Evolutionary conservation across 2,113 vertebrate species (phyloP).

Genomic region (Dicentrarchus labrax): DNA sequence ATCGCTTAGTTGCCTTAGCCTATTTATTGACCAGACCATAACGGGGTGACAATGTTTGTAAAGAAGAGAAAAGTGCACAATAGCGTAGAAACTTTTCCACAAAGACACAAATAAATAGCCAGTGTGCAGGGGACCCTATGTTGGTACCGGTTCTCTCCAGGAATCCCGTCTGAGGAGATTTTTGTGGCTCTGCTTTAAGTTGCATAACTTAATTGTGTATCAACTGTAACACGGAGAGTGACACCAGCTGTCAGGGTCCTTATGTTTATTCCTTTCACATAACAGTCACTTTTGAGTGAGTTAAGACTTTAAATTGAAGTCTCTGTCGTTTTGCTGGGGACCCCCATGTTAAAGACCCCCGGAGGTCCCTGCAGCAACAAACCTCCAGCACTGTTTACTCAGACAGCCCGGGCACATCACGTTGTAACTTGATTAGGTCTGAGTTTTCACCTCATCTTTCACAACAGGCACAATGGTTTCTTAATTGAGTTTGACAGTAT

Average conservation of each 20-base stretch:
- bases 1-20: conserved; percentile 21
- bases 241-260: background rate
- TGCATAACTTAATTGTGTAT: conserved; percentile 10
- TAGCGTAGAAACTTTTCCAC: background rate
- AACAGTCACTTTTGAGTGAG: background rate
- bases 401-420: background rate
- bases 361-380: conserved; percentile 5
- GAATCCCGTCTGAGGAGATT: conserved; percentile 19
- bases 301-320: background rate
- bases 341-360: background rate
- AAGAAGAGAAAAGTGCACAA: background rate
- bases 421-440: conserved; percentile 23
- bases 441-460: background rate
- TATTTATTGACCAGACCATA: conserved; percentile 71
- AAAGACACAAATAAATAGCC: too few relatives aligned
- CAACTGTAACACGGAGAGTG: background rate
- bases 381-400: background rate
- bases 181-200: conserved; percentile 26
- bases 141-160: background rate
- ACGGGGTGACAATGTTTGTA: conserved; percentile 25
- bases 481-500: background rate
- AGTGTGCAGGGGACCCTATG: too few relatives aligned
- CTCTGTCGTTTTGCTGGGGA: background rate
- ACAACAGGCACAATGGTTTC: background rate
- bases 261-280: background rate